These are phyloP conservation scores for Drosophila helvetica DNA, from an alignment of 2,888 invertebrate genomes.

Conservation along the genomic window DNA sequence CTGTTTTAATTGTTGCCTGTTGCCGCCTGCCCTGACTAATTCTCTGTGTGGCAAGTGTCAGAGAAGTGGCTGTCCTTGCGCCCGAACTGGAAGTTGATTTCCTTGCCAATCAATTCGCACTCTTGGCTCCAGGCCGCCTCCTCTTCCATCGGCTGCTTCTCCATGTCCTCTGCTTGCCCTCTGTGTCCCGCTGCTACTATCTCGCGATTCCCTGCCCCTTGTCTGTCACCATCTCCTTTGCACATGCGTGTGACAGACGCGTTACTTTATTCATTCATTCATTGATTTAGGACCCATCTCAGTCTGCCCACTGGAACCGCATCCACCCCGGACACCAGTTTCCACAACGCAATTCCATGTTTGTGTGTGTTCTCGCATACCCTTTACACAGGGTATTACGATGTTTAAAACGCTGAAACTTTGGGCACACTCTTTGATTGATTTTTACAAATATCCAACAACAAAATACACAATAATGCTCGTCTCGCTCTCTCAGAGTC, in stretches of 20 bases:
- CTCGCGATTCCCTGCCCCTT: conserved; percentile 11
- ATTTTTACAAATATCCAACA: too few relatives aligned
- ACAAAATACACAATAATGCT: too few relatives aligned
- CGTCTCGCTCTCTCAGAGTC: too few relatives aligned
- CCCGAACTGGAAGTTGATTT: conserved; percentile 69
- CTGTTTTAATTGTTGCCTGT: conserved; percentile 47
- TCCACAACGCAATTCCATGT: conserved; percentile 55
- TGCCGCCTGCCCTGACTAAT: conserved; percentile 43
- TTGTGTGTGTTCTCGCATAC: conserved; percentile 37
- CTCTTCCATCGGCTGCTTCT: conserved; percentile 13
- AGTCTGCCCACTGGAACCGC: conserved; percentile 5
- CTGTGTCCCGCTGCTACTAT: conserved; percentile 14
- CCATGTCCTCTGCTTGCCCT: conserved; percentile 69
- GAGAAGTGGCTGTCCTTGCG: conserved; percentile 56
- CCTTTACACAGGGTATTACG: not conserved
- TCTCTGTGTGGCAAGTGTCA: conserved; percentile 26
- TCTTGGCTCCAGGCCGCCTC: not conserved
- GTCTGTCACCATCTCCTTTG: conserved; percentile 51
- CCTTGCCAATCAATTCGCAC: conserved; percentile 59
- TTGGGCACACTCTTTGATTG: not conserved
- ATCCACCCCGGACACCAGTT: conserved; percentile 36
- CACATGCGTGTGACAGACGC: conserved; percentile 43
- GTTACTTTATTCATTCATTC: conserved; percentile 57
- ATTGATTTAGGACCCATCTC: conserved; percentile 57
- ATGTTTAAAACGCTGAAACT: not conserved